Evolutionary conservation across 2,888 invertebrate species (phyloP), one percentile per base, ranked within the genome.

Genomic region (Adineta ricciae): DNA sequence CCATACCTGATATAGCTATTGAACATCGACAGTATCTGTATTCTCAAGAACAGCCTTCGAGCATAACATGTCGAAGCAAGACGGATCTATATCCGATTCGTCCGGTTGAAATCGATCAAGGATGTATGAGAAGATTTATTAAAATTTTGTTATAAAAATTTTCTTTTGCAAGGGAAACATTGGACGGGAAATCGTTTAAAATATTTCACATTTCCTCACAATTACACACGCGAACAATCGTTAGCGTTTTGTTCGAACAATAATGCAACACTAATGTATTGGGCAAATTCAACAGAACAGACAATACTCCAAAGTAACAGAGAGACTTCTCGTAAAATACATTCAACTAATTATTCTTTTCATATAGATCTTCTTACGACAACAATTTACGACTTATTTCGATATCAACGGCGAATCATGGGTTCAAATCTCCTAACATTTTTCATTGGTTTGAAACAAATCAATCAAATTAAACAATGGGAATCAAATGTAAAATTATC

Each of bases 181-280:
- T 78, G 73, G 73, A 21, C 1, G 21, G 38, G 24, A 78, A 78
- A 41, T 78, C 73, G 73, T 41, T 78, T 78, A 14, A 38, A 41
- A 41, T 78, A 78, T 41, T 78, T 78, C 41, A 41, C 73, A 78
- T 9, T 16, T 41, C 73, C 73, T 24, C 21, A 21, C 19, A 21
- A 21, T 78, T 41, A 8, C 2, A 41, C 38, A 0, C 38, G 73
- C 11, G 32, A 21, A 21, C 38, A 38, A 41, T 21, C 73, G 2
- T 38, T 78, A 19, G 11, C 32, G 2, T 78, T 78, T 78, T 78
- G 73, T 36, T 41, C 11, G 8, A 38, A 24, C 3, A 78, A 78
- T 78, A 38, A 78, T 41, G 73, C 32, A 41, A 78, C 73, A 78
- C n/a, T 78, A 21, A 78, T 78, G 73, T 78, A 78, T n/a, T 38